These are phyloP conservation scores for Steinernema feltiae DNA, from an alignment of 1,140 invertebrate species.

Conservation along the genomic window DNA sequence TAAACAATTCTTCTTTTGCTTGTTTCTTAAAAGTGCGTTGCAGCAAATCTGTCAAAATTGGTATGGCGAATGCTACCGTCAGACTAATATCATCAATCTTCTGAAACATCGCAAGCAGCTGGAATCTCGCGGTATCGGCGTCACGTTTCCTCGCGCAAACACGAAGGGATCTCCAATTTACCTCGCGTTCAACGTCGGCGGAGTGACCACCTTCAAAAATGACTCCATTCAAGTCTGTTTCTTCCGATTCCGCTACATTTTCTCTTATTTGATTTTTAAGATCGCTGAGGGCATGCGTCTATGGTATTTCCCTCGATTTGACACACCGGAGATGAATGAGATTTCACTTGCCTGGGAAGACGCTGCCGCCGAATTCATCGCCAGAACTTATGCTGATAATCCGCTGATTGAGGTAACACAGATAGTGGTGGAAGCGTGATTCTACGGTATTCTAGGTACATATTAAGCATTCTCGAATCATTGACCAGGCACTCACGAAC, in stretches of 20 bases:
- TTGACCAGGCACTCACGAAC: constrained; percentile 52
- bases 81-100: constrained; percentile 50
- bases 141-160: constrained; percentile 53
- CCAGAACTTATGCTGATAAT: constrained; percentile 44
- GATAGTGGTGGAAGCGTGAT: too few species aligned
- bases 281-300: constrained; percentile 51
- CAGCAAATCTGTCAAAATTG: constrained; percentile 56
- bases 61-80: constrained; percentile 54
- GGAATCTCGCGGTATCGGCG: constrained; percentile 47
- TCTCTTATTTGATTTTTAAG: constrained; percentile 22
- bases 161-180: constrained; percentile 55
- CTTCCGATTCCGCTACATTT: background rate
- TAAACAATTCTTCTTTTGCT: constrained; percentile 27
- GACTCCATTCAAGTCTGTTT: constrained; percentile 45
- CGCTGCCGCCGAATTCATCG: constrained; percentile 41
- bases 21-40: too few species aligned
- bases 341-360: constrained; percentile 51
- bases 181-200: constrained; percentile 55
- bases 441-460: constrained; percentile 44
- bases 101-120: constrained; percentile 47
- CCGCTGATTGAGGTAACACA: constrained; percentile 46
- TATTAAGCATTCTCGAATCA: constrained; percentile 54
- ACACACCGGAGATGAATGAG: constrained; percentile 45
- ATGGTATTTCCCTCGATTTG: constrained; percentile 55
- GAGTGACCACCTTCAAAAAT: constrained; percentile 52